These are phyloP conservation scores for Lutjanus argentimaculatus DNA, from an alignment of 2,797 vertebrate species.

Conservation along the genomic window DNA sequence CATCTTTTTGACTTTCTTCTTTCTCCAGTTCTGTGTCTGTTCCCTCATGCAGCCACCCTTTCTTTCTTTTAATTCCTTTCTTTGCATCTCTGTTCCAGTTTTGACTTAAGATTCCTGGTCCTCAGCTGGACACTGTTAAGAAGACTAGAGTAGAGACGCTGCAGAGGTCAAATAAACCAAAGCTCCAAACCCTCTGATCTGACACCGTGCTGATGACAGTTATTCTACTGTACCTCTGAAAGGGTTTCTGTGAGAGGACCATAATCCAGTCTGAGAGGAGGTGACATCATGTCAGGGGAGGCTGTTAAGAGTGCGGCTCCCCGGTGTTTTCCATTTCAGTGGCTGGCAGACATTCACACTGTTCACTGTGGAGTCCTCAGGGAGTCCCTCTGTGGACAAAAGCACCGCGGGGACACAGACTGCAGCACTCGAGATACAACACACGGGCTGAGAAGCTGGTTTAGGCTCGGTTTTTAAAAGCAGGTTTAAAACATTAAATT, in stretches of 20 bases:
- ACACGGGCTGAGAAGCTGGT: not conserved
- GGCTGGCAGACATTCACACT: not conserved
- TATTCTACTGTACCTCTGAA: not conserved
- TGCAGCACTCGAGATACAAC: not conserved
- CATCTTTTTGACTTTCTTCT: not conserved
- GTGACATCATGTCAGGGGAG: not conserved
- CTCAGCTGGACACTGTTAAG: not conserved
- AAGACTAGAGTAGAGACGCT: not conserved
- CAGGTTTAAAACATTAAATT: not conserved
- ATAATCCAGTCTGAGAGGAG: conserved; percentile 11
- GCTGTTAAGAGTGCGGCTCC: not conserved
- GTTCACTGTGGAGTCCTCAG: not conserved
- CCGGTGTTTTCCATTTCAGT: conserved; percentile 4
- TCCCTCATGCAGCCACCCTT: not conserved
- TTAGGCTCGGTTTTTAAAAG: not conserved
- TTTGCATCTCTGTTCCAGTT: not conserved
- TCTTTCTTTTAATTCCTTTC: not conserved
- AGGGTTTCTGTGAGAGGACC: not conserved
- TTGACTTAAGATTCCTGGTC: no score
- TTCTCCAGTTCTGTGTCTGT: not conserved
- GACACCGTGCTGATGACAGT: conserved; percentile 7
- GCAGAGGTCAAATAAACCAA: not conserved
- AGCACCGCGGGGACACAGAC: not conserved
- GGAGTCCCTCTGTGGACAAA: not conserved
- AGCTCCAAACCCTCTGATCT: not conserved